Percentiles rank a stretch among this genome's conserved stretches.
phyloP scores from a whole-genome alignment of 2,797 vertebrate species.

The Perodicticus potto region DNA sequence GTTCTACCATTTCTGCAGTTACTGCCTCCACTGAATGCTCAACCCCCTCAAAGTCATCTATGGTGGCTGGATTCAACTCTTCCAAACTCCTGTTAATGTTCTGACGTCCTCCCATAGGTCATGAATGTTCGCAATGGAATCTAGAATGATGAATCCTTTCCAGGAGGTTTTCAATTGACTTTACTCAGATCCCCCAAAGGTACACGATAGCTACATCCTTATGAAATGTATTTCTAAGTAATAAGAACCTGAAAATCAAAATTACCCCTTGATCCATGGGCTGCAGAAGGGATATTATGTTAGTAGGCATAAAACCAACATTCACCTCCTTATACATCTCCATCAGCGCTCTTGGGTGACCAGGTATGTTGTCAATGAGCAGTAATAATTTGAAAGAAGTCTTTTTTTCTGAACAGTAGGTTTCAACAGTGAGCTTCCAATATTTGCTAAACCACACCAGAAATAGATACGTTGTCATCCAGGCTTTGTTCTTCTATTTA shows the following conservation, averaged over 20 bases:
- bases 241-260: neutral
- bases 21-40: neutral
- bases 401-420: neutral
- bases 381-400: neutral
- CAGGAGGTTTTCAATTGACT: neutral
- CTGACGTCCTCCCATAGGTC: neutral
- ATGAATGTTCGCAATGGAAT: neutral
- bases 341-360: neutral
- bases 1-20: neutral
- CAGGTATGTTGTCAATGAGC: neutral
- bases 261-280: neutral
- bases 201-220: neutral
- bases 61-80: neutral
- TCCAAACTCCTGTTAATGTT: neutral
- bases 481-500: neutral
- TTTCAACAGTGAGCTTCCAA: neutral
- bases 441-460: neutral
- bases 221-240: neutral
- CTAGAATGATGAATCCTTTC: neutral
- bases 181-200: neutral
- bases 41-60: neutral
- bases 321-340: neutral
- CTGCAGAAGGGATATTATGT: neutral
- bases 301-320: neutral
- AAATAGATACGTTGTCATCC: neutral